phyloP scores from a whole-genome alignment of 2,888 invertebrate genomes.

The Gerosis bhagava region DNA sequence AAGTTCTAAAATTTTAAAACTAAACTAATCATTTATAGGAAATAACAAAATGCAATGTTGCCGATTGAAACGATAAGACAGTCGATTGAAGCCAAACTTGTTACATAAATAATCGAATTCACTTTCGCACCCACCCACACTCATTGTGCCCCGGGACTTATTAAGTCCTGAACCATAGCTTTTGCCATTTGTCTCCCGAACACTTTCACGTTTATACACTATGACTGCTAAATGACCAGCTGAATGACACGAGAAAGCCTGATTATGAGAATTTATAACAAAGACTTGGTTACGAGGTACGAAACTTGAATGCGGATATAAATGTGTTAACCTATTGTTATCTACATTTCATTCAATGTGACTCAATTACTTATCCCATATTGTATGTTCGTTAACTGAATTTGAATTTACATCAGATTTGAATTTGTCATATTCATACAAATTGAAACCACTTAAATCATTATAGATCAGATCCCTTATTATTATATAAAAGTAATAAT shows the following conservation, averaged over 20 bases:
- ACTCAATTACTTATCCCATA: conserved; percentile 20
- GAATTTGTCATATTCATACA: no score
- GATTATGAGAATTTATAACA: conserved; percentile 36
- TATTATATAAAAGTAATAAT: no score
- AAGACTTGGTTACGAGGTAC: conserved; percentile 16
- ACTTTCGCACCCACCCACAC: conserved; percentile 65
- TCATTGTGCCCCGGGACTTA: conserved; percentile 41
- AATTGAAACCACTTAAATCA: no score
- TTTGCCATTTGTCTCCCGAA: conserved; percentile 49
- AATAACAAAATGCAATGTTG: conserved; percentile 13
- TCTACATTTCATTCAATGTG: conserved; percentile 15
- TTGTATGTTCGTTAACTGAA: no score
- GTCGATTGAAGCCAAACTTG: conserved; percentile 26
- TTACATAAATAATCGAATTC: conserved; percentile 50
- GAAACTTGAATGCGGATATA: conserved; percentile 16
- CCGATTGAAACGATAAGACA: conserved; percentile 20
- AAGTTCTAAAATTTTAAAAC: no score
- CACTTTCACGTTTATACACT: conserved; percentile 55
- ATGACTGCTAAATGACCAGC: conserved; percentile 52
- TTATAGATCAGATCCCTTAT: no score
- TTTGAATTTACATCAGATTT: no score
- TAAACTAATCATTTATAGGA: no score
- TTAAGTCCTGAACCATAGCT: conserved; percentile 33
- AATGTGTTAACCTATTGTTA: conserved; percentile 20
- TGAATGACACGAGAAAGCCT: conserved; percentile 45